Evolutionary conservation across 2,113 vertebrate genomes (phyloP), one percentile per base, ranked within the genome.

Genomic region (Paradoxurus hermaphroditus): DNA sequence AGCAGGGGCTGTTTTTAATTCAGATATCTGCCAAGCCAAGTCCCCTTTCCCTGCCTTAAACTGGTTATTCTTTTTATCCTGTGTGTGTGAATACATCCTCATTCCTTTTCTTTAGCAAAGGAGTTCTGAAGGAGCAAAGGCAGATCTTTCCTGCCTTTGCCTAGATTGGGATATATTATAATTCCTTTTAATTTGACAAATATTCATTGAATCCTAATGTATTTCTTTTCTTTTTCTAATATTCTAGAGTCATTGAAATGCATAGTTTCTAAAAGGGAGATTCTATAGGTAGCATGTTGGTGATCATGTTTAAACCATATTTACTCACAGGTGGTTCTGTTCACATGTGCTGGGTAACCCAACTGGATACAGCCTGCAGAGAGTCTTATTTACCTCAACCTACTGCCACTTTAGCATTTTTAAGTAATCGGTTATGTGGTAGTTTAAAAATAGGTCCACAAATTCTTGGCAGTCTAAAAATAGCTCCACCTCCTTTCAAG

Each of bases 171-270:
- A 53, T 79, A 59, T 92, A 86, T 19, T 82, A 49, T 51, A 83
- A 94, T 15, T 90, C 14, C 41, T 91, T 96, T 90, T 91, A 97
- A 77, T 84, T 44, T 92, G 59, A 86, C 68, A 84, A 86, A 91
- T 68, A 79, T 59, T 82, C 73, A 46, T 41, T 53, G 29, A 82
- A 46, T 90, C 78, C 14, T 91, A 84, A n/a, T 88, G 7, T 41
- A 78, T 72, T 83, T 18, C 12, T 87, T 41, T 41, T 97, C n/a
- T 83, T n/a, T 95, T 53, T 91, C 29, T 90, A 91, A 53, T 78
- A 75, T 36, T 49, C 89, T 85, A 41, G 25, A 86, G 34, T 90
- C 62, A 83, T 11, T 79, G 68, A 92, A 3, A 25, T 90, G 15
- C 3, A 39, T 87, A 31, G 79, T 95, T 86, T 90, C 31, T 63